Evolutionary conservation across 1,140 invertebrate genomes (phyloP).

Genomic region (Zaprionus taronus): DNA sequence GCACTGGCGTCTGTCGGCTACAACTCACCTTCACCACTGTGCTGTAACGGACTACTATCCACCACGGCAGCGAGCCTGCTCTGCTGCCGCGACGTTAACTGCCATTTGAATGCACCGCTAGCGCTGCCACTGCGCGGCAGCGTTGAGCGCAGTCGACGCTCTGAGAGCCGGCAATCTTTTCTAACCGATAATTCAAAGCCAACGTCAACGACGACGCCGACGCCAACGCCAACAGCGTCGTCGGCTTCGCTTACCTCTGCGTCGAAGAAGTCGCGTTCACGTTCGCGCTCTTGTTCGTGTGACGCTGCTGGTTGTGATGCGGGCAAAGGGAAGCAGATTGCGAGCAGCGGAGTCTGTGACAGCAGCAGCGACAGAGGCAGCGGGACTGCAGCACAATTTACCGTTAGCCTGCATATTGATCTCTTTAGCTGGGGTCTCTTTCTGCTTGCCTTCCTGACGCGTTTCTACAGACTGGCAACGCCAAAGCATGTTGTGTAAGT

Average conservation of each 20-base stretch:
- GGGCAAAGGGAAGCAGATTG: constrained; percentile 16
- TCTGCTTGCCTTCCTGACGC: constrained; percentile 88
- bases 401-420: constrained; percentile 90
- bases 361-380: constrained; percentile 15
- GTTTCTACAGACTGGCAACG: constrained; percentile 93
- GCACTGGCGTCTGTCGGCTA: constrained; percentile 3
- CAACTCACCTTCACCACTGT: constrained; percentile 69
- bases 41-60: constrained; percentile 75
- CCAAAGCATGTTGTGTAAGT: constrained; percentile 96
- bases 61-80: constrained; percentile 45
- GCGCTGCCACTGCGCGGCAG: constrained; percentile 48
- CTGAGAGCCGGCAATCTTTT: constrained; percentile 63
- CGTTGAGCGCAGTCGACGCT: constrained; percentile 52
- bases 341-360: constrained; percentile 14
- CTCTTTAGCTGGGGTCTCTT: constrained; percentile 90
- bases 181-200: constrained; percentile 27
- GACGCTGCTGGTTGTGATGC: neutral
- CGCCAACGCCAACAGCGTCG: constrained; percentile 38
- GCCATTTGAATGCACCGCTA: constrained; percentile 71
- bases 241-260: constrained; percentile 47
- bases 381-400: constrained; percentile 74
- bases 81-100: constrained; percentile 79
- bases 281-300: constrained; percentile 45
- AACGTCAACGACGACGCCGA: constrained; percentile 43
- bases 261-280: constrained; percentile 46